Evolutionary conservation across 2,113 vertebrate species (phyloP), one percentile per base, ranked within the genome.

Genomic region (Prolemur simus): DNA sequence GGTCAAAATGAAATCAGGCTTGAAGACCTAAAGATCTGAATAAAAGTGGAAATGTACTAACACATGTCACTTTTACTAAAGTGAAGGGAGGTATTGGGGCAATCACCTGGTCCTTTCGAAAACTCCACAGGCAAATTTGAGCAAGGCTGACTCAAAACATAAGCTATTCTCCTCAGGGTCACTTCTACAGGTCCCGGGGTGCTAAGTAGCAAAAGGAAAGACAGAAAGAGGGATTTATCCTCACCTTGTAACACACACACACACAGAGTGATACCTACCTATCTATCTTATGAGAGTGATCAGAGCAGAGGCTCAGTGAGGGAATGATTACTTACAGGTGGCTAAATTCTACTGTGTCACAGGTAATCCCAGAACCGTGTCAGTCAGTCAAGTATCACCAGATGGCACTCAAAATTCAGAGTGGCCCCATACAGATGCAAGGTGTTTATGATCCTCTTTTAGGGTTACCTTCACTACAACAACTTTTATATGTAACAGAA

Each of bases 11-110:
- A 93, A 95, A 89, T 91, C 18, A 82, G 34, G 34, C 29, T 90
- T 37, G 80, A 84, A 94, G 23, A 66, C 29, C 10, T 81, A 90
- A 73, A 83, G 82, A 45, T 85, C 37, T 17, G n/a, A 90, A 78
- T 78, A 69, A 78, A 95, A 89, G 13, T 83, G 69, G 69, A 96
- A 97, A 83, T 13, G 20, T 66, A 77, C 17, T n/a, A 34, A 91
- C 11, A 94, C 1, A 68, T 11, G 73, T 91, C 25, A 87, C 23
- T 86, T 89, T 94, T 84, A 49, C 76, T 92, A 82, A 96, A 95
- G 49, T 69, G 63, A 78, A 83, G 25, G 29, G 8, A 94, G 68
- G 25, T n/a, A 58, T 34, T 77, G 11, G 37, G 15, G 5, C 7
- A 83, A 37, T 83, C 68, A 82, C 17, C 5, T 69, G 15, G 12